Conservation (phyloP, 2,888 invertebrate genomes). For the Aquatica leii region DNA sequence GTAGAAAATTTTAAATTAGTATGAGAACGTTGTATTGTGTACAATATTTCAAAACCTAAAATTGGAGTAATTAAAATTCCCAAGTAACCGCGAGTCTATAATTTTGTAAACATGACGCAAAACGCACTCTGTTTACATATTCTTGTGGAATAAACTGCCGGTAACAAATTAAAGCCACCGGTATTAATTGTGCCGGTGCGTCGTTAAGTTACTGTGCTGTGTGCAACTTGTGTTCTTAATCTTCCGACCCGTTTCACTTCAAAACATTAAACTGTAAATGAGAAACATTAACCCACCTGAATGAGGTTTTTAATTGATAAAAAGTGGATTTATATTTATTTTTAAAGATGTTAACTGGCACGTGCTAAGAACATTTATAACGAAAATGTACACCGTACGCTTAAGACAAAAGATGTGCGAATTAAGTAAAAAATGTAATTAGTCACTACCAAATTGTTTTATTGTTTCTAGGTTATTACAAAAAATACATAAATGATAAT, state of each 20-base stretch:
- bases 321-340: slow-evolving; percentile 23
- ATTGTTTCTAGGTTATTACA: too few species aligned
- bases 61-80: slow-evolving; percentile 51
- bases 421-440: too few species aligned
- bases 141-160: slow-evolving; percentile 53
- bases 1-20: too few species aligned
- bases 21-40: too few species aligned
- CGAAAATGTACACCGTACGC: too few species aligned
- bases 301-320: slow-evolving; percentile 33
- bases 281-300: slow-evolving; percentile 42
- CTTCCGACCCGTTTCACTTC: slow-evolving; percentile 43
- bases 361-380: too few species aligned
- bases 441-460: too few species aligned
- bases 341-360: slow-evolving; percentile 8
- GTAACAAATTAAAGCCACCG: slow-evolving; percentile 55
- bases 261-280: slow-evolving; percentile 47
- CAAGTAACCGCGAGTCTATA: slow-evolving; percentile 50
- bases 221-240: slow-evolving; percentile 46
- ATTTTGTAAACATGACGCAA: slow-evolving; percentile 51
- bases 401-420: too few species aligned
- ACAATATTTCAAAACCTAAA: slow-evolving; percentile 41
- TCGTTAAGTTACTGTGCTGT: slow-evolving; percentile 43
- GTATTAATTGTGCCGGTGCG: slow-evolving; percentile 53
- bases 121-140: slow-evolving; percentile 54
- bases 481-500: too few species aligned